Evolutionary conservation across 2,113 vertebrate genomes (phyloP), one percentile per base, ranked within the genome.

Genomic region (Callocephalon fimbriatum): DNA sequence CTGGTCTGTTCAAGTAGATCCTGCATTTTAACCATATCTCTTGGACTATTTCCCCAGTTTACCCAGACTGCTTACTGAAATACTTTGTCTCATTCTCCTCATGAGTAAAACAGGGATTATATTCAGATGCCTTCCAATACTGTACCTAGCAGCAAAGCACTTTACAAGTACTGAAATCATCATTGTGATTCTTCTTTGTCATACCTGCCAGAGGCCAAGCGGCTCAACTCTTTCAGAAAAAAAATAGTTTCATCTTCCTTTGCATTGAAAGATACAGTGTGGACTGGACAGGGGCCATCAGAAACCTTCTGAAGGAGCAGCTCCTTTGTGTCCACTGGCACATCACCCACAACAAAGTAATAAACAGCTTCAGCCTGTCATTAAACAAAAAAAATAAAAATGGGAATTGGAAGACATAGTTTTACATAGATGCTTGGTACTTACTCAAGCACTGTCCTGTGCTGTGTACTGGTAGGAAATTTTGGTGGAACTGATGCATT

Each of bases 181-280:
- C 56, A 84, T 5, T 45, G 58, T 58, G 48, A n/a, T 82, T 5
- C 44, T 35, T 87, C 68, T 84, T 51, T 92, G 37, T 62, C 98
- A 72, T 98, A 99, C 98, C 98, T 99, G 97, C 98, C 92, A 38
- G 81, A 91, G 53, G 98, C 94, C 77, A 88, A 93, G 47, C 14
- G 51, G 73, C 98, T 98, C 92, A 98, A 71, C 19, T 98, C 91
- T 87, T 98, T 99, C 71, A 99, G 82, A 88, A 98, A 98, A 91
- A 87, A 27, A 44, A 98, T 58, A 10, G 98, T 98, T 93, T 95
- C 95, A 82, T 98, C 97, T 86, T 97, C 88, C 54, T 95, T 97
- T 70, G 98, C 98, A n/a, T 98, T 98, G 96, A 99, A 99, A 92
- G 98, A 98, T 53, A 99, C 97, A 0, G 82, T 92, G 81, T 98